A percentile compares a stretch with the other conserved stretches of the same genome.
These are phyloP conservation scores for Drosophila micromelanica DNA, from an alignment of 1,140 invertebrate species.

Conservation along the genomic window DNA sequence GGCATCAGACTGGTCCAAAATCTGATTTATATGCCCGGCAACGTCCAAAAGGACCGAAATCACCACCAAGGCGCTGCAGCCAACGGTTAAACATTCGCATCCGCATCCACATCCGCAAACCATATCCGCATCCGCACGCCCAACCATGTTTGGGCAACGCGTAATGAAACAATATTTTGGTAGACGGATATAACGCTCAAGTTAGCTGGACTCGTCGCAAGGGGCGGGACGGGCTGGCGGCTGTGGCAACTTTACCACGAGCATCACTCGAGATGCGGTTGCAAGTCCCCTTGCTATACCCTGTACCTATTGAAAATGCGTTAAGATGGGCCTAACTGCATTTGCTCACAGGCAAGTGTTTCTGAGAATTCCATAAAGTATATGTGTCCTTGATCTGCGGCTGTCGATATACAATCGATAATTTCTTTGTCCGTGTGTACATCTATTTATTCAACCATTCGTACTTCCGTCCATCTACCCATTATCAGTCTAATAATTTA, in stretches of 20 bases:
- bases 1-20: constrained; percentile 51
- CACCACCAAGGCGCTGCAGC: constrained; percentile 14
- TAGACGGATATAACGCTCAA: constrained; percentile 23
- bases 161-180: constrained; percentile 74
- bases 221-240: neutral
- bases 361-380: too few relatives aligned
- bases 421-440: too few relatives aligned
- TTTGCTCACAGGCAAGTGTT: too few relatives aligned
- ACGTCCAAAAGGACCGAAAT: constrained; percentile 43
- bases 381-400: too few relatives aligned
- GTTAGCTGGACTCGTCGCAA: neutral
- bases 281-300: constrained; percentile 4
- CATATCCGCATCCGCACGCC: constrained; percentile 9
- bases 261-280: constrained; percentile 11
- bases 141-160: constrained; percentile 64
- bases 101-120: neutral
- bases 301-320: neutral
- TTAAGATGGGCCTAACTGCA: neutral
- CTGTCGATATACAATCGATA: too few relatives aligned
- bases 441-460: too few relatives aligned
- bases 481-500: too few relatives aligned
- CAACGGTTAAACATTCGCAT: neutral
- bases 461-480: too few relatives aligned
- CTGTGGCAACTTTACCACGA: constrained; percentile 2
- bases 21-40: constrained; percentile 79